Conservation (phyloP, 2,113 vertebrate species). For the Phoxinus phoxinus region DNA sequence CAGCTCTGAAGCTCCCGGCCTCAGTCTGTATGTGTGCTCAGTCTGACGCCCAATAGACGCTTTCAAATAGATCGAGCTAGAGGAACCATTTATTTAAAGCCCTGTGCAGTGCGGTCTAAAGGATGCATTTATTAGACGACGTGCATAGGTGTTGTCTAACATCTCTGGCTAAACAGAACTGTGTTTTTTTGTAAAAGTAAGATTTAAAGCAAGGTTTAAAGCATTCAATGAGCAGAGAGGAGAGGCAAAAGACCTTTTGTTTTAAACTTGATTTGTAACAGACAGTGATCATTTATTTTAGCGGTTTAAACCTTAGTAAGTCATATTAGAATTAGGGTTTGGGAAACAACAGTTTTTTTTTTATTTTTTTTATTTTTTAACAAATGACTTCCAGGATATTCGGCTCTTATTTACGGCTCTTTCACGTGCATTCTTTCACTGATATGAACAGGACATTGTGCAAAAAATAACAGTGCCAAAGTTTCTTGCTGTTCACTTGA, state of each 20-base stretch:
- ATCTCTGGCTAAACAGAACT: not conserved
- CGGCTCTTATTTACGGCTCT: too few species aligned
- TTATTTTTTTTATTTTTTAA: too few species aligned
- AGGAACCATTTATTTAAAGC: not conserved
- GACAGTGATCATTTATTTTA: too few species aligned
- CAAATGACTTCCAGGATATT: not conserved
- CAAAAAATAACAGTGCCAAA: not conserved
- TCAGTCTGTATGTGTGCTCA: constrained; percentile 53
- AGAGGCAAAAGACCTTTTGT: not conserved
- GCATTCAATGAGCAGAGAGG: not conserved
- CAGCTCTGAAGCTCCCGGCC: constrained; percentile 64
- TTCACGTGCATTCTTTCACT: not conserved
- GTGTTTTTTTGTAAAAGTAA: not conserved
- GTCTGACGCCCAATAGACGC: constrained; percentile 51
- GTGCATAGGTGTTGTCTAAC: not conserved
- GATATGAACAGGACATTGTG: not conserved
- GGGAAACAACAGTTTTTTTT: not conserved
- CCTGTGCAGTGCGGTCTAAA: not conserved
- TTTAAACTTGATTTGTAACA: not conserved
- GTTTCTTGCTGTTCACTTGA: not conserved
- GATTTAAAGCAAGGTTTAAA: not conserved
- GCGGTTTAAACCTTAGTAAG: too few species aligned
- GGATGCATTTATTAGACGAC: not conserved
- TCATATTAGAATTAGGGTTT: not conserved
- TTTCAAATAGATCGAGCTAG: constrained; percentile 24